Percentiles rank a stretch among this genome's conserved stretches.
These are phyloP conservation scores for Stigmatopora argus DNA, from an alignment of 2,113 vertebrate genomes.

Conservation along the genomic window DNA sequence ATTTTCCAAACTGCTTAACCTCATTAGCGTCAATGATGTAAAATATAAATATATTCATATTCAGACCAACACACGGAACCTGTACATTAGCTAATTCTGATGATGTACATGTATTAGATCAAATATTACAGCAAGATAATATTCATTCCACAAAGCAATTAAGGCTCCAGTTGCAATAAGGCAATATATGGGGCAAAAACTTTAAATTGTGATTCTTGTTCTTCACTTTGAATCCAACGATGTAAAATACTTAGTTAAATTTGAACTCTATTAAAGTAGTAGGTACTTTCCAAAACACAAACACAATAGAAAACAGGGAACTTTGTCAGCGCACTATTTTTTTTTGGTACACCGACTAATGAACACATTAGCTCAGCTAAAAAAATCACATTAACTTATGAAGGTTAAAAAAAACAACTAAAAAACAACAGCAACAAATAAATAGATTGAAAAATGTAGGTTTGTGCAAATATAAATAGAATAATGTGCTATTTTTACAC, in stretches of 20 bases:
- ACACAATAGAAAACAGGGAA: too few relatives aligned
- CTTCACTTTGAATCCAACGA: neutral
- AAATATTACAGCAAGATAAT: neutral
- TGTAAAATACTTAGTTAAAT: neutral
- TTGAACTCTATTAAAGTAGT: neutral
- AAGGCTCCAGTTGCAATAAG: neutral
- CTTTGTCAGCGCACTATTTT: too few relatives aligned
- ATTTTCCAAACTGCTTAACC: too few relatives aligned
- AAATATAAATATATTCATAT: conserved; percentile 41
- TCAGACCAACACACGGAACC: conserved; percentile 36
- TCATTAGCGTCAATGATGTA: too few relatives aligned
- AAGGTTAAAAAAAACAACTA: too few relatives aligned
- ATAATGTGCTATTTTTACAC: too few relatives aligned
- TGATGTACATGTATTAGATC: conserved; percentile 2
- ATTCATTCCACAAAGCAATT: neutral
- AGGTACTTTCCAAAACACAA: neutral
- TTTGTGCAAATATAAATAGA: too few relatives aligned
- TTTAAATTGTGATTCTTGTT: neutral
- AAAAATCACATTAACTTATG: too few relatives aligned
- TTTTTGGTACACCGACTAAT: too few relatives aligned
- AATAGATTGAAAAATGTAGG: too few relatives aligned
- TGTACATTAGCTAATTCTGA: conserved; percentile 55
- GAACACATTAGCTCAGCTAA: too few relatives aligned
- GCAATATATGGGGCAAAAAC: neutral
- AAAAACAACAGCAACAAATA: too few relatives aligned